phyloP scores from a whole-genome alignment of 2,113 vertebrate species.

The Astatotilapia flaviijosephi region DNA sequence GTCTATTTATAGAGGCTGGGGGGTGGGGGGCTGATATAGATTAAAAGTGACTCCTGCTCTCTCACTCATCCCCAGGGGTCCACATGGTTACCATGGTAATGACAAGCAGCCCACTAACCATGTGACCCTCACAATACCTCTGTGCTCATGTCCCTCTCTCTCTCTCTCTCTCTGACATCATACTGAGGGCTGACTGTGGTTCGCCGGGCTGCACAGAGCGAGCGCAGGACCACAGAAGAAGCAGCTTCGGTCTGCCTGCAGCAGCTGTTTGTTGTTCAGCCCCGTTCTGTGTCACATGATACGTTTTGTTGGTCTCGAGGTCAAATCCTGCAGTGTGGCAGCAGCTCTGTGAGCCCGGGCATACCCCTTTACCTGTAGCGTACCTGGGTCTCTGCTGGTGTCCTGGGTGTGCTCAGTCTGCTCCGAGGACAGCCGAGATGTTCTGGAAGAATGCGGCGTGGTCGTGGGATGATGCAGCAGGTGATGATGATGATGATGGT shows the following conservation, averaged over 20 bases:
- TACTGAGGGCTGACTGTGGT: constrained; percentile 4
- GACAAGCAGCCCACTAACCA: constrained; percentile 43
- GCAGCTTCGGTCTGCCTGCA: background rate
- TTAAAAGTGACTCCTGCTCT: constrained; percentile 18
- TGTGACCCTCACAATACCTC: constrained; percentile 48
- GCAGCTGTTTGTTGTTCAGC: background rate
- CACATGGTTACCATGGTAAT: constrained; percentile 31
- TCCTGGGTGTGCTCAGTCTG: background rate
- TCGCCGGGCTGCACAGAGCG: background rate
- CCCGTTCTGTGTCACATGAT: background rate
- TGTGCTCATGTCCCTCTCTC: background rate
- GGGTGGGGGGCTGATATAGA: constrained; percentile 1
- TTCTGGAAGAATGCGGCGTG: constrained; percentile 56
- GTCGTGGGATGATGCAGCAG: constrained; percentile 25
- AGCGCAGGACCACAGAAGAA: background rate
- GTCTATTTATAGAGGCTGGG: constrained; percentile 1
- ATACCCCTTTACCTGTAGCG: accelerated
- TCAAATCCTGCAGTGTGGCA: background rate
- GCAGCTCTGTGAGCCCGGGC: background rate
- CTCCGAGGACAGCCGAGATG: constrained; percentile 16
- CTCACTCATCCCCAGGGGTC: constrained; percentile 10
- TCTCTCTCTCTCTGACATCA: constrained; percentile 29
- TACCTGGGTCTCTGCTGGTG: background rate
- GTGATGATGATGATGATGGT: constrained; percentile 34
- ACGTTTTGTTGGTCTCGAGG: background rate